Evolutionary conservation across 2,797 vertebrate species (phyloP).

Genomic region (Momotus momota): DNA sequence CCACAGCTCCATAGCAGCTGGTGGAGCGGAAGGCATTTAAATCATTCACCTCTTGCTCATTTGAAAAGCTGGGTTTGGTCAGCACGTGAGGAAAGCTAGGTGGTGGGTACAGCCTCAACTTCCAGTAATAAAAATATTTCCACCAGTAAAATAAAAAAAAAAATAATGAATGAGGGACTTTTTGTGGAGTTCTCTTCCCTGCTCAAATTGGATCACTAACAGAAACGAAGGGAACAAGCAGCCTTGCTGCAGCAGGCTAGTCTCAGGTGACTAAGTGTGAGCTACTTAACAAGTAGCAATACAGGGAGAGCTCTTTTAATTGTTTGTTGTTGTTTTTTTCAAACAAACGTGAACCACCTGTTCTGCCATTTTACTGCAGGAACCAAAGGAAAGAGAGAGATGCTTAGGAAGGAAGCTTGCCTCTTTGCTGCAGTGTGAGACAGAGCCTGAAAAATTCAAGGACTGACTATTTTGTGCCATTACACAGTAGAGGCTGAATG

Average conservation of each 20-base stretch:
- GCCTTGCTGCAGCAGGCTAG: background rate
- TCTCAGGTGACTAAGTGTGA: background rate
- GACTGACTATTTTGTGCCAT: fast-evolving
- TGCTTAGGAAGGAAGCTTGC: fast-evolving
- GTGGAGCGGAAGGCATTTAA: background rate
- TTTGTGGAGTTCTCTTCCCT: background rate
- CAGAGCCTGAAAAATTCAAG: fast-evolving
- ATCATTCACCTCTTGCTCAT: background rate
- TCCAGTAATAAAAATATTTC: background rate
- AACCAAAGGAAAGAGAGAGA: background rate
- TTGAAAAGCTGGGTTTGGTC: background rate
- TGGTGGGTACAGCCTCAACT: background rate
- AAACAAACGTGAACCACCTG: background rate
- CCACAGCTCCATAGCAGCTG: background rate
- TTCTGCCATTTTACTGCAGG: background rate
- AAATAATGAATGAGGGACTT: background rate
- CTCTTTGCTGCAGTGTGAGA: fast-evolving
- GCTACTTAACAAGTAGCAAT: background rate
- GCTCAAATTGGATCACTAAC: background rate
- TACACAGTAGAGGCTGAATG: fast-evolving
- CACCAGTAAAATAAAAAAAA: background rate
- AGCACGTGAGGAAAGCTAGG: background rate
- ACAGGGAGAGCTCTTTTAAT: background rate
- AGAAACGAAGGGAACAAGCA: slow-evolving; percentile 10
- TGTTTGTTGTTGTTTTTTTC: background rate